Conservation (phyloP, 2,113 vertebrate genomes). For the Guaruba guarouba region DNA sequence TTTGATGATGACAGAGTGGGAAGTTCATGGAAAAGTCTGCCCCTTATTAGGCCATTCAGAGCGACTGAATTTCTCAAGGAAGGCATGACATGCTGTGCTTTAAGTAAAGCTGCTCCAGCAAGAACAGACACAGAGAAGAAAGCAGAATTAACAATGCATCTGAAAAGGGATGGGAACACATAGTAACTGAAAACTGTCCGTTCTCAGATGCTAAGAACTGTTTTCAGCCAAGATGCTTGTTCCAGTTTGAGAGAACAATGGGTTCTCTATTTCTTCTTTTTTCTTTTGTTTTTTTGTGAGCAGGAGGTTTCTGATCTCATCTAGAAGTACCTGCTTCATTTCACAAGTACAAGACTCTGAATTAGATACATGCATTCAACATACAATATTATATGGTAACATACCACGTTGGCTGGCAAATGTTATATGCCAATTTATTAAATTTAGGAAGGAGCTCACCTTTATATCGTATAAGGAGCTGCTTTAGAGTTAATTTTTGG, state of each 20-base stretch:
- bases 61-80: background rate
- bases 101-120: background rate
- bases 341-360: background rate
- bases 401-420: background rate
- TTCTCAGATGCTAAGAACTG: background rate
- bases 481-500: slow-evolving; percentile 87
- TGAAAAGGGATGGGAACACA: background rate
- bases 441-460: slow-evolving; percentile 66
- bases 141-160: background rate
- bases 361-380: background rate
- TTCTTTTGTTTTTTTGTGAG: background rate
- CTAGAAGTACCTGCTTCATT: background rate
- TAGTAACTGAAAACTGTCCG: background rate
- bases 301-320: background rate
- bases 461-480: slow-evolving; percentile 86
- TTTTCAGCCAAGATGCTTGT: background rate
- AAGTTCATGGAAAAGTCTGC: background rate
- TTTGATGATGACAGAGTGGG: background rate
- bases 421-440: background rate
- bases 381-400: background rate
- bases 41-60: background rate
- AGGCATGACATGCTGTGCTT: background rate
- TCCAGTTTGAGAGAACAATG: background rate
- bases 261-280: background rate
- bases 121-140: background rate